Evolutionary conservation across 1,140 invertebrate genomes (phyloP), one percentile per base, ranked within the genome.

Genomic region (Lepidotrigona ventralis): DNA sequence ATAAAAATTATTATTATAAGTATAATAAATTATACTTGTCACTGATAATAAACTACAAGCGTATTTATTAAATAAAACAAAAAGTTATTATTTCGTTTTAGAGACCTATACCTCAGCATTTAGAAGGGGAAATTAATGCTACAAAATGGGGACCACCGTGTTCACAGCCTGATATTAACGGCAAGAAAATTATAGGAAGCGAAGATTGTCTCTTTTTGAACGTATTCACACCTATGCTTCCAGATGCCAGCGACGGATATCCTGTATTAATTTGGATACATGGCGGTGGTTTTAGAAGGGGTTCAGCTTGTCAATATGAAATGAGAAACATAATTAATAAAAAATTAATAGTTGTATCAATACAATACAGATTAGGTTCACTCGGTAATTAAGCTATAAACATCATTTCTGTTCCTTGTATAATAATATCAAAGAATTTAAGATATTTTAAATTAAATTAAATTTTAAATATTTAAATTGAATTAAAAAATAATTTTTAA

Each of bases 141-240:
- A 95, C 93, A 0, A 89, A 84, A 23, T 94, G 93, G 88, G 95
- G 95, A 39, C 87, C 93, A 5, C 95, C 95, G 5, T 96, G 95
- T 84, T 93, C 95, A 39, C 95, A 96, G 85, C 94, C 95, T 9
- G 92, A 94, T 88, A 94, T 93, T 6, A 83, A 86, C 6, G 86
- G 77, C 5, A 29, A 85, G 33, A 86, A 85, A 66, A 90, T 96
- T 14, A 91, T 95, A 8, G 95, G 95, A 29, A 95, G 94, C 60
- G 97, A 97, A 88, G 97, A 98, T 93, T 98, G 98, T 92, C 93
- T 98, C 17, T 97, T 96, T 85, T 93, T 98, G 6, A 98, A 98
- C 91, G 95, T 98, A 17, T 98, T 97, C 90, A 96, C 96, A 0
- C 97, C 97, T 39, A 91, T 93, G 58, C 93, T 96, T 79, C 95